Conservation (phyloP, 1,140 invertebrate genomes). For the Acromyrmex heyeri region DNA sequence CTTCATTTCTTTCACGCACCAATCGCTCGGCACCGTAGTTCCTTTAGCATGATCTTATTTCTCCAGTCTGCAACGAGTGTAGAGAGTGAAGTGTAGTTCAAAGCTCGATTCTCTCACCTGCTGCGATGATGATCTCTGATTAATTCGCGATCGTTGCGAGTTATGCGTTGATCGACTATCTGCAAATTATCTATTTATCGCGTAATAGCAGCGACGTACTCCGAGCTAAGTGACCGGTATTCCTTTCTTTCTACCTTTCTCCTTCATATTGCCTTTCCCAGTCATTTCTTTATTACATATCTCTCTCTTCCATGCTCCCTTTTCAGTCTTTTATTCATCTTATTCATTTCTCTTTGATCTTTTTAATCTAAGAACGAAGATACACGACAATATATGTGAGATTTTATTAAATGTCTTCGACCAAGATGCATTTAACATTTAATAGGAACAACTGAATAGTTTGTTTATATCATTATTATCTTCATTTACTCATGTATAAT, state of each 20-base stretch:
- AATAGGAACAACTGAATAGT: constrained; percentile 1
- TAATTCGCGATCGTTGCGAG: constrained; percentile 82
- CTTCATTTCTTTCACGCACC: background rate
- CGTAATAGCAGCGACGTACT: constrained; percentile 83
- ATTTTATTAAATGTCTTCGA: background rate
- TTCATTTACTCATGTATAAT: background rate
- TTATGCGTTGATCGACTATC: constrained; percentile 76
- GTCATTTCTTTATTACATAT: constrained; percentile 19
- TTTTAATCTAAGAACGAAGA: constrained; percentile 21
- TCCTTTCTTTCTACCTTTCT: constrained; percentile 25
- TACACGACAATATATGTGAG: background rate
- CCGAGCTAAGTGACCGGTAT: constrained; percentile 61
- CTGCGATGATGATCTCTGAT: constrained; percentile 81
- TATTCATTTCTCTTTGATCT: constrained; percentile 9
- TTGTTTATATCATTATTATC: constrained; percentile 1
- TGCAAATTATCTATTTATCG: constrained; percentile 84
- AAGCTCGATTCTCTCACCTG: constrained; percentile 59
- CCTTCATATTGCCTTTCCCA: constrained; percentile 24
- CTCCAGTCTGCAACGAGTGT: background rate
- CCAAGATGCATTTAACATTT: constrained; percentile 11
- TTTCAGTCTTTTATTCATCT: background rate
- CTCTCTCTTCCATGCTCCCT: background rate
- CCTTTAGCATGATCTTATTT: constrained; percentile 11
- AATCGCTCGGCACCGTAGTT: background rate
- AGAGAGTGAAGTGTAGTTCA: constrained; percentile 49